phyloP scores from a whole-genome alignment of 2,888 invertebrate species.

The Volucella inanis region DNA sequence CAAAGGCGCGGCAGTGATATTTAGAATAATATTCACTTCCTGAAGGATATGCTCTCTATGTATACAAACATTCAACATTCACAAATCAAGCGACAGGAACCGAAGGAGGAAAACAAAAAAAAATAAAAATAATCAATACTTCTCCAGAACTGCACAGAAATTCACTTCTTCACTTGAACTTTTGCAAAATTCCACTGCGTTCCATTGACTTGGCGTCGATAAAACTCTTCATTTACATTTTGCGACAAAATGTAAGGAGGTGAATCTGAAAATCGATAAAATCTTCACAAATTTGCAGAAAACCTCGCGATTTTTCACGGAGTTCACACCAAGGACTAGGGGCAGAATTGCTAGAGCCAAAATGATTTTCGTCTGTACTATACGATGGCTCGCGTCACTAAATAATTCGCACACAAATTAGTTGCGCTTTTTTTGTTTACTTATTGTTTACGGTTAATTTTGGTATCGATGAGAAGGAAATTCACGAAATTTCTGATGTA shows the following conservation, averaged over 20 bases:
- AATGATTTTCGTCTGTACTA: background rate
- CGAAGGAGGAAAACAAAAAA: background rate
- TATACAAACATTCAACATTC: background rate
- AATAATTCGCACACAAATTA: background rate
- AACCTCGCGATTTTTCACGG: too few relatives aligned
- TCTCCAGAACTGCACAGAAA: slow-evolving; percentile 1
- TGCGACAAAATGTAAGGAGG: slow-evolving; percentile 25
- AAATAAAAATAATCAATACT: slow-evolving; percentile 52
- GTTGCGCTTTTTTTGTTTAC: background rate
- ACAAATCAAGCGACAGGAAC: background rate
- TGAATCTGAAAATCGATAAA: slow-evolving; percentile 63
- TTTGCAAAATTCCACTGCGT: background rate
- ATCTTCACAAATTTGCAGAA: slow-evolving; percentile 49
- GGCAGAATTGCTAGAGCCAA: slow-evolving; percentile 9
- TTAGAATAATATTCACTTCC: background rate
- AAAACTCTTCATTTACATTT: slow-evolving; percentile 48
- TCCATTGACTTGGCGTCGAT: slow-evolving; percentile 21
- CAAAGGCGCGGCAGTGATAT: slow-evolving; percentile 48
- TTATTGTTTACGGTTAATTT: slow-evolving; percentile 1
- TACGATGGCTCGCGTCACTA: slow-evolving; percentile 21
- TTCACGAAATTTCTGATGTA: background rate
- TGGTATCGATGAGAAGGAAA: background rate
- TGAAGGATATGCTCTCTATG: background rate
- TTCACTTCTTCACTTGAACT: slow-evolving; percentile 13
- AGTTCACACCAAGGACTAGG: slow-evolving; percentile 42